Percentiles rank a stretch among this genome's conserved stretches.
phyloP scores from a whole-genome alignment of 2,113 vertebrate genomes.

The Callaeas wilsoni region DNA sequence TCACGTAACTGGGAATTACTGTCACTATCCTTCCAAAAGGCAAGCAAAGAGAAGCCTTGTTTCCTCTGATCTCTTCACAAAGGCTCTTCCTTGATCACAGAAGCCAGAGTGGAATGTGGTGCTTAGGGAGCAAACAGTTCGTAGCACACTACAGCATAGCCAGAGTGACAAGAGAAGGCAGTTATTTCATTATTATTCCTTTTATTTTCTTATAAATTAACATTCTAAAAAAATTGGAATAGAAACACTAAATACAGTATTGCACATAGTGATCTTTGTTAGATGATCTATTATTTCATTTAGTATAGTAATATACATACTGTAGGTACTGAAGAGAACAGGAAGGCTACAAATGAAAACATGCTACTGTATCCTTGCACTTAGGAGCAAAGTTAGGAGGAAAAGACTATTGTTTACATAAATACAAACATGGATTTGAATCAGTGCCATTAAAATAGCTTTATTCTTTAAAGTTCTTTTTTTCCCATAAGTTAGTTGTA shows the following conservation, averaged over 20 bases:
- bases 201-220: constrained; percentile 91
- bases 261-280: constrained; percentile 84
- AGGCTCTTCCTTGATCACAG: background rate
- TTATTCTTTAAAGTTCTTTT: constrained; percentile 46
- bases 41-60: background rate
- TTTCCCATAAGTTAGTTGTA: constrained; percentile 40
- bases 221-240: constrained; percentile 80
- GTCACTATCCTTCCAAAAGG: background rate
- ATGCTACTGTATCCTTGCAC: constrained; percentile 66
- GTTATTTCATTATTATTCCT: constrained; percentile 74
- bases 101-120: background rate
- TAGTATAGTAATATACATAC: constrained; percentile 74
- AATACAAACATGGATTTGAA: constrained; percentile 72
- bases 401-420: constrained; percentile 70
- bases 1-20: background rate
- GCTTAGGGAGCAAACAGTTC: background rate
- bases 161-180: constrained; percentile 6
- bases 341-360: constrained; percentile 71
- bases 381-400: constrained; percentile 63
- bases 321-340: constrained; percentile 64
- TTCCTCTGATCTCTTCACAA: background rate
- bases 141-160: background rate
- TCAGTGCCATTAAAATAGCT: constrained; percentile 68
- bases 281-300: constrained; percentile 72
- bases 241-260: constrained; percentile 87